Percentiles rank a stretch among this genome's conserved stretches.
These are phyloP conservation scores for Beroe ovata DNA, from an alignment of 37 sponge, comb jelly and placozoan species.

Conservation along the genomic window DNA sequence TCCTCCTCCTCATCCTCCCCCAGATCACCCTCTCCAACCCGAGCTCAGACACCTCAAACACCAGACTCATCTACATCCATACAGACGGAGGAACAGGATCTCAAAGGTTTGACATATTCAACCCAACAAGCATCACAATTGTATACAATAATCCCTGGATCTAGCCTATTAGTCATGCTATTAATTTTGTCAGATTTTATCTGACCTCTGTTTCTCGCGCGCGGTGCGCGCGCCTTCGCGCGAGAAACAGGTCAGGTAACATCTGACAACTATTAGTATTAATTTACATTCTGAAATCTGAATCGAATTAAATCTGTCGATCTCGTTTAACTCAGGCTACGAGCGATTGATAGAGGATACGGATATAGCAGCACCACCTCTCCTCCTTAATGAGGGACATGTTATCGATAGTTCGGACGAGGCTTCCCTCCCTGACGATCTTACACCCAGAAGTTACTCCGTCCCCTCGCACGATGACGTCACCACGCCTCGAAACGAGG, in stretches of 20 bases:
- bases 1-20: neutral
- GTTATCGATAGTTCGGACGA: conserved; percentile 5
- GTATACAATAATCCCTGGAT: too few species aligned
- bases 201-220: too few species aligned
- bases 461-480: neutral
- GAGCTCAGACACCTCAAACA: neutral
- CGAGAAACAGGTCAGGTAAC: too few species aligned
- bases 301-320: too few species aligned
- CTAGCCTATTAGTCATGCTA: too few species aligned
- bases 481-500: neutral
- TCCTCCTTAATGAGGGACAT: conserved; percentile 21
- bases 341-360: neutral
- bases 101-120: too few species aligned
- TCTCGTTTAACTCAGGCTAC: neutral
- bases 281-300: too few species aligned
- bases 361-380: neutral
- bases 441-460: neutral
- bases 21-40: neutral
- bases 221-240: too few species aligned
- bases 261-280: too few species aligned
- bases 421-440: neutral
- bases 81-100: neutral
- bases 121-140: too few species aligned
- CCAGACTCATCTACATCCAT: neutral
- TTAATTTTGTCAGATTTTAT: too few species aligned